Conservation (phyloP, 1,140 invertebrate species). For the Euwallacea similis region DNA sequence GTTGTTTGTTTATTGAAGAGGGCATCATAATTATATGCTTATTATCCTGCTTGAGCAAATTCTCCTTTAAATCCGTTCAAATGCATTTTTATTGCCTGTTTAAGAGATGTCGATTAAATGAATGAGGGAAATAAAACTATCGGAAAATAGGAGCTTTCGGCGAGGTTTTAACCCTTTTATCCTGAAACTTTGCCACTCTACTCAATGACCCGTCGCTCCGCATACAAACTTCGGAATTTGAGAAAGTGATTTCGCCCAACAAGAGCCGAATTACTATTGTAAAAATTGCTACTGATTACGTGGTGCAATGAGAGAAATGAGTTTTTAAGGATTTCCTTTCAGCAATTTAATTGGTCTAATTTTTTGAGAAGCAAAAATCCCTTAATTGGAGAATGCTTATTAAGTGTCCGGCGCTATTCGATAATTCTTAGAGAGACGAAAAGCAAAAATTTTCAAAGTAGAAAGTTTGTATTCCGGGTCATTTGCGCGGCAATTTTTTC, state of each 20-base stretch:
- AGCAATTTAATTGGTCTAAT: no score
- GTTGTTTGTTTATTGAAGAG: neutral
- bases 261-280: neutral
- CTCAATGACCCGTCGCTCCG: slow-evolving; percentile 6
- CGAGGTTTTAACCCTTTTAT: slow-evolving; percentile 2
- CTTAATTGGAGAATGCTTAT: neutral
- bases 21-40: neutral
- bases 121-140: slow-evolving; percentile 14
- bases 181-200: slow-evolving; percentile 9
- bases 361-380: no score
- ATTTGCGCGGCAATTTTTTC: slow-evolving; percentile 17
- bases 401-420: neutral
- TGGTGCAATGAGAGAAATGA: no score
- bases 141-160: slow-evolving; percentile 1
- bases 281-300: no score
- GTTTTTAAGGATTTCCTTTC: no score
- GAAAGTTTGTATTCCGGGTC: slow-evolving; percentile 15
- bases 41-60: neutral
- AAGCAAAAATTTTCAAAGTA: neutral
- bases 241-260: neutral
- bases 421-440: neutral
- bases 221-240: slow-evolving; percentile 21
- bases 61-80: neutral
- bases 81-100: slow-evolving; percentile 10
- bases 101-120: slow-evolving; percentile 6